These are phyloP conservation scores for Doris montereyensis DNA, from an alignment of 2,888 invertebrate genomes.

Conservation along the genomic window DNA sequence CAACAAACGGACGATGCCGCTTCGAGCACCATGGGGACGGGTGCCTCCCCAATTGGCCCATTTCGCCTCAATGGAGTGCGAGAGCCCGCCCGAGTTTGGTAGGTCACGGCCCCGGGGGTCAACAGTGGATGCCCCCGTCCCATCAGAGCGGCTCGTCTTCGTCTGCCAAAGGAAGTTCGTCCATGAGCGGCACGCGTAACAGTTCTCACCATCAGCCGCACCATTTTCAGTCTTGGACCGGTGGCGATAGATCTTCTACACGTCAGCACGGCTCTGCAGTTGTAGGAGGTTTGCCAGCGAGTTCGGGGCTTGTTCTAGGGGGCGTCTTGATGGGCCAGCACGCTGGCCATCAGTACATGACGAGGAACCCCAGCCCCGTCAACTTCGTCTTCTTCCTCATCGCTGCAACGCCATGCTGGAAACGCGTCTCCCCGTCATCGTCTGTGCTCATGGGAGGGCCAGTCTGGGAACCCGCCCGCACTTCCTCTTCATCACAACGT, in stretches of 20 bases:
- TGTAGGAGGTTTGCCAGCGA: constrained; percentile 6
- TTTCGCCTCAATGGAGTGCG: constrained; percentile 63
- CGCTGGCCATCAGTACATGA: constrained; percentile 30
- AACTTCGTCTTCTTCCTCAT: constrained; percentile 41
- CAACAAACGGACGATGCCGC: too few species aligned
- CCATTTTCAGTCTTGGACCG: constrained; percentile 51
- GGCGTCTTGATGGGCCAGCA: constrained; percentile 32
- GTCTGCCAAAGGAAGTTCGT: not conserved
- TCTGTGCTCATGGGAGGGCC: too few species aligned
- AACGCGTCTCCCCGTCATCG: not conserved
- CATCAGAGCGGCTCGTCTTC: constrained; percentile 13
- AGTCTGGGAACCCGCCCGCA: not conserved
- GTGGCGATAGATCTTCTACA: not conserved
- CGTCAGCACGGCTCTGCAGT: constrained; percentile 24
- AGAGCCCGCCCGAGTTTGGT: constrained; percentile 53
- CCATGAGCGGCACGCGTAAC: constrained; percentile 17
- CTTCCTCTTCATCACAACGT: not conserved
- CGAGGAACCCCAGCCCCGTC: constrained; percentile 25
- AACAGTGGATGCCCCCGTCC: too few species aligned
- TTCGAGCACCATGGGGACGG: constrained; percentile 41
- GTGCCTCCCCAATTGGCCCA: too few species aligned
- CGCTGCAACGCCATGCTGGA: constrained; percentile 31
- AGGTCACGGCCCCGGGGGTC: constrained; percentile 41
- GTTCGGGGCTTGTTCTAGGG: constrained; percentile 29
- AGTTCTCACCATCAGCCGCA: constrained; percentile 52